phyloP scores from a whole-genome alignment of 2,888 invertebrate species.

The Melieria omissa region DNA sequence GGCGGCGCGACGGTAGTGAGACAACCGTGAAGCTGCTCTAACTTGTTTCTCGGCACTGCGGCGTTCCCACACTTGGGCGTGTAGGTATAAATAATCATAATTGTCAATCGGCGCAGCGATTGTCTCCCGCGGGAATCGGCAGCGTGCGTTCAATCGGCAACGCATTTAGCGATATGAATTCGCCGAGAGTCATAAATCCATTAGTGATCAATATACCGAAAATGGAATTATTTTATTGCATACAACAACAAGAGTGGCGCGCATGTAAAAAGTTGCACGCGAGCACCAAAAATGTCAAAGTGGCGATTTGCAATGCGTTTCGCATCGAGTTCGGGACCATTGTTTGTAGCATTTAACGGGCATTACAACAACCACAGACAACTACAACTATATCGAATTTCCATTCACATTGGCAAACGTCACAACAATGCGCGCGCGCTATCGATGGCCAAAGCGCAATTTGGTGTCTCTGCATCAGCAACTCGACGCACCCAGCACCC shows the following conservation, averaged over 20 bases:
- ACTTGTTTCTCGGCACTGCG: background rate
- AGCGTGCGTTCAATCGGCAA: background rate
- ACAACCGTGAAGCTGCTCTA: background rate
- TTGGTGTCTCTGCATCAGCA: too few species aligned
- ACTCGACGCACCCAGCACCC: too few species aligned
- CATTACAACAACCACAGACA: constrained; percentile 10
- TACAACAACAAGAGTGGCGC: constrained; percentile 13
- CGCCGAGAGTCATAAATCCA: constrained; percentile 57
- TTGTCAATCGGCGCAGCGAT: constrained; percentile 3
- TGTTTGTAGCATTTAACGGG: constrained; percentile 17
- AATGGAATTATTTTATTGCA: constrained; percentile 25
- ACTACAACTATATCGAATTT: constrained; percentile 36
- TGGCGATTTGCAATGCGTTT: constrained; percentile 34
- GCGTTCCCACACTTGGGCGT: constrained; percentile 22
- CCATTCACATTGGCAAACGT: constrained; percentile 12
- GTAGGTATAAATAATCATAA: constrained; percentile 27
- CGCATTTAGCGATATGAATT: constrained; percentile 20
- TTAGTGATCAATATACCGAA: constrained; percentile 56
- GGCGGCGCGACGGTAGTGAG: background rate
- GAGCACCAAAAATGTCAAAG: constrained; percentile 15
- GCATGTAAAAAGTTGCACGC: background rate
- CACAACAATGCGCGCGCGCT: background rate
- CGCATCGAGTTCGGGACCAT: background rate
- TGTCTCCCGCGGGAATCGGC: constrained; percentile 3
- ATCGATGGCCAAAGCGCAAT: background rate